phyloP scores from a whole-genome alignment of 1,140 invertebrate species.

The Hyphantria cunea region DNA sequence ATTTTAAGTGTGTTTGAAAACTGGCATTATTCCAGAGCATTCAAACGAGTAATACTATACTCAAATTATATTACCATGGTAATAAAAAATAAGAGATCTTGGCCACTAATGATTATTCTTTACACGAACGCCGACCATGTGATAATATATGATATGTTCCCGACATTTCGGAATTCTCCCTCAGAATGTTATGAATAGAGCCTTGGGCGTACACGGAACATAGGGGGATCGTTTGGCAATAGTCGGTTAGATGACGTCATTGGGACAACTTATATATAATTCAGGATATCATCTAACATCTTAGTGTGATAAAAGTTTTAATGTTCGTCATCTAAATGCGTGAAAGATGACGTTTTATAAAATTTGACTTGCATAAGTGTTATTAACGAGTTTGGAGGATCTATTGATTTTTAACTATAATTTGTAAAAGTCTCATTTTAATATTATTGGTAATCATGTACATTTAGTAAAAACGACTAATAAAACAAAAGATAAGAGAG shows the following conservation, averaged over 20 bases:
- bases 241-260: constrained; percentile 1
- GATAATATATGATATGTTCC: neutral
- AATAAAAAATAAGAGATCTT: too few relatives aligned
- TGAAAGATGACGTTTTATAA: constrained; percentile 1
- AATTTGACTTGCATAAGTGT: neutral
- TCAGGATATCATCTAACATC: constrained; percentile 3
- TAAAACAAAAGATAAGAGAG: too few relatives aligned
- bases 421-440: too few relatives aligned
- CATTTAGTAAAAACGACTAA: too few relatives aligned
- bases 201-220: neutral
- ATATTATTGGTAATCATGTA: too few relatives aligned
- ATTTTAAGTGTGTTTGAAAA: too few relatives aligned
- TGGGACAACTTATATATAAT: constrained; percentile 3
- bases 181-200: neutral
- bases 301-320: constrained; percentile 7
- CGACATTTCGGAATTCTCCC: neutral
- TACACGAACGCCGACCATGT: neutral
- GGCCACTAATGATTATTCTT: too few relatives aligned
- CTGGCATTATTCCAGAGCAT: too few relatives aligned
- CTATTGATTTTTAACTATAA: too few relatives aligned
- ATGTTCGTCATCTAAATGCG: constrained; percentile 2
- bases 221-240: neutral
- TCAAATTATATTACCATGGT: too few relatives aligned
- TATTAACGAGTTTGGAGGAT: too few relatives aligned
- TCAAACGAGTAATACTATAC: too few relatives aligned